phyloP scores from a whole-genome alignment of 2,888 invertebrate genomes.

The Orchestes rusci region DNA sequence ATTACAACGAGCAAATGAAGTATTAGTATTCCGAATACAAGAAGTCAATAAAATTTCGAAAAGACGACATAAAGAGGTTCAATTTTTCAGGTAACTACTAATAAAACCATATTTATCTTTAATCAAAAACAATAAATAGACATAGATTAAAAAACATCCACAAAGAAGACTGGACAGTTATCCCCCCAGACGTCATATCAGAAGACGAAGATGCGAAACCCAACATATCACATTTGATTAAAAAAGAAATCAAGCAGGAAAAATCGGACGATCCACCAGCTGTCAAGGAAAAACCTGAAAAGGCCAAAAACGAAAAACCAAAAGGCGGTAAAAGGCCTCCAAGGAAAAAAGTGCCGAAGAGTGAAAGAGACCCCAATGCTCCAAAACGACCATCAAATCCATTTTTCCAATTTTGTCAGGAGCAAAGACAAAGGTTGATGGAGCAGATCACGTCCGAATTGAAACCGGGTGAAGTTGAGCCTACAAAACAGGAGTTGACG shows the following conservation, averaged over 20 bases:
- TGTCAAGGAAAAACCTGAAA: conserved; percentile 24
- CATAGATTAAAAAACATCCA: conserved; percentile 60
- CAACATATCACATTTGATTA: conserved; percentile 28
- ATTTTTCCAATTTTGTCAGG: conserved; percentile 74
- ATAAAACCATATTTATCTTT: neutral
- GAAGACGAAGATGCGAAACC: conserved; percentile 50
- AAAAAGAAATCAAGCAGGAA: conserved; percentile 38
- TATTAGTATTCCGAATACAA: conserved; percentile 64
- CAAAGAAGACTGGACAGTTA: conserved; percentile 57
- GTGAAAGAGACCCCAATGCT: conserved; percentile 63
- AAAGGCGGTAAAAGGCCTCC: conserved; percentile 41
- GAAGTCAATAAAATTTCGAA: conserved; percentile 63
- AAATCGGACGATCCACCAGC: conserved; percentile 30
- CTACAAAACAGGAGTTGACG: conserved; percentile 67
- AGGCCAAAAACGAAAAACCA: conserved; percentile 33
- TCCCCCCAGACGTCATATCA: conserved; percentile 35
- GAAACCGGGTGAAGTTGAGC: conserved; percentile 57
- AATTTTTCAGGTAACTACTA: conserved; percentile 49
- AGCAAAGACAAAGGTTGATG: conserved; percentile 65
- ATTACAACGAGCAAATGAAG: conserved; percentile 70
- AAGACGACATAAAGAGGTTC: conserved; percentile 60
- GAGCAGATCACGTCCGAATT: conserved; percentile 54
- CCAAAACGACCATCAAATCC: conserved; percentile 75
- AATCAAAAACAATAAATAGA: conserved; percentile 6
- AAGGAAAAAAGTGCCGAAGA: conserved; percentile 54